Evolutionary conservation across 2,797 vertebrate species (phyloP).

Genomic region (Myoxocephalus aenaeus): DNA sequence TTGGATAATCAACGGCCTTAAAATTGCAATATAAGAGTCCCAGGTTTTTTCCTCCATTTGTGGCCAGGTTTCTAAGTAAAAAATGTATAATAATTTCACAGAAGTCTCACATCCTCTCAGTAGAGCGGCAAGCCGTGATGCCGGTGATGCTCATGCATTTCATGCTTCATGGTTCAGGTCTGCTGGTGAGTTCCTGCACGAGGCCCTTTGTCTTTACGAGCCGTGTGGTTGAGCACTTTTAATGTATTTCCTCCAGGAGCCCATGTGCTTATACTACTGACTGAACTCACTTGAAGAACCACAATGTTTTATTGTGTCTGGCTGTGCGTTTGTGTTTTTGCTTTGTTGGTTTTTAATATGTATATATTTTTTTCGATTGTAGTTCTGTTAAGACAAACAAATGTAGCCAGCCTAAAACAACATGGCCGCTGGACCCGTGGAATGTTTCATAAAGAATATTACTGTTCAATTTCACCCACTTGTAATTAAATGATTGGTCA

Average conservation of each 20-base stretch:
- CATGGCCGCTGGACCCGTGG: not conserved
- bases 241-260: constrained; percentile 32
- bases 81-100: not conserved
- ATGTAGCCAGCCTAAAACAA: constrained; percentile 10
- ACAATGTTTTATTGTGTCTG: constrained; percentile 1
- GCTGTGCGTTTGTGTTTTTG: constrained; percentile 13
- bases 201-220: constrained; percentile 24
- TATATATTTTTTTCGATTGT: constrained; percentile 4
- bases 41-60: not conserved
- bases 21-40: not conserved
- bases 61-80: not conserved
- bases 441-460: constrained; percentile 19
- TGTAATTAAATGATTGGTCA: not conserved
- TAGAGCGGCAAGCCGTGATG: not conserved
- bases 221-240: constrained; percentile 52
- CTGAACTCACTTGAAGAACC: constrained; percentile 65
- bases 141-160: not conserved
- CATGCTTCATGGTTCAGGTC: not conserved
- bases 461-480: not conserved
- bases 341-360: constrained; percentile 20
- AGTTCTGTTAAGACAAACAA: constrained; percentile 11
- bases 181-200: constrained; percentile 24
- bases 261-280: constrained; percentile 49
- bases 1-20: not conserved
- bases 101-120: not conserved